A percentile compares a stretch with the other conserved stretches of the same genome.
These are phyloP conservation scores for Platycheirus albimanus DNA, from an alignment of 2,888 invertebrate species.

Conservation along the genomic window DNA sequence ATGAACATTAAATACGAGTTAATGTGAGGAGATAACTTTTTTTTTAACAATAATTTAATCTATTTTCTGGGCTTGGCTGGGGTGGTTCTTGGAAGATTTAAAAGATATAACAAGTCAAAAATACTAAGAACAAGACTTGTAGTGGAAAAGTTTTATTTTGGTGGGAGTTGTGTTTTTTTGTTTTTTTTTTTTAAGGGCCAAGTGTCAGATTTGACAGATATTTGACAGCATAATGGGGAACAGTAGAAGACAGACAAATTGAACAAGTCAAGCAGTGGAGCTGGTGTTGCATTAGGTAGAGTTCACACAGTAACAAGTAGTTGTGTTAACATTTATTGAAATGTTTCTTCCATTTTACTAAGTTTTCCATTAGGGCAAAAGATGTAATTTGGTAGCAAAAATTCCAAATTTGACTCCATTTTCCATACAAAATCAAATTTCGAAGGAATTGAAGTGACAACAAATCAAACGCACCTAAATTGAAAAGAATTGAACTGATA, in stretches of 20 bases:
- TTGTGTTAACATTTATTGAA: too few species aligned
- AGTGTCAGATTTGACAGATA: constrained; percentile 10
- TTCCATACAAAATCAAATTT: too few species aligned
- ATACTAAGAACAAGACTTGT: neutral
- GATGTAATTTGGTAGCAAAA: too few species aligned
- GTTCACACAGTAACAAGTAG: too few species aligned
- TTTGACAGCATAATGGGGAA: constrained; percentile 15
- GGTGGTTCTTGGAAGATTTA: neutral
- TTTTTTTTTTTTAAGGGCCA: too few species aligned
- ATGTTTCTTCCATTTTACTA: too few species aligned
- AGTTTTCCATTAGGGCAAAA: too few species aligned
- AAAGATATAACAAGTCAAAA: neutral
- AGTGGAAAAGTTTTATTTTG: neutral
- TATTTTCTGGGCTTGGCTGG: neutral
- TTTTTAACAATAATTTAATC: constrained; percentile 4
- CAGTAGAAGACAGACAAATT: neutral
- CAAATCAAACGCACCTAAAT: too few species aligned
- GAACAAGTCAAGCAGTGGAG: neutral
- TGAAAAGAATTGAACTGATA: too few species aligned
- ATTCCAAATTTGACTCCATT: too few species aligned
- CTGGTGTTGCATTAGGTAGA: too few species aligned
- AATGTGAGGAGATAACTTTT: constrained; percentile 19
- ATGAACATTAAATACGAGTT: constrained; percentile 54
- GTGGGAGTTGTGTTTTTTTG: neutral
- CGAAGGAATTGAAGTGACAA: too few species aligned